phyloP scores from a whole-genome alignment of 2,113 vertebrate species.

The Lucifuga dentata region DNA sequence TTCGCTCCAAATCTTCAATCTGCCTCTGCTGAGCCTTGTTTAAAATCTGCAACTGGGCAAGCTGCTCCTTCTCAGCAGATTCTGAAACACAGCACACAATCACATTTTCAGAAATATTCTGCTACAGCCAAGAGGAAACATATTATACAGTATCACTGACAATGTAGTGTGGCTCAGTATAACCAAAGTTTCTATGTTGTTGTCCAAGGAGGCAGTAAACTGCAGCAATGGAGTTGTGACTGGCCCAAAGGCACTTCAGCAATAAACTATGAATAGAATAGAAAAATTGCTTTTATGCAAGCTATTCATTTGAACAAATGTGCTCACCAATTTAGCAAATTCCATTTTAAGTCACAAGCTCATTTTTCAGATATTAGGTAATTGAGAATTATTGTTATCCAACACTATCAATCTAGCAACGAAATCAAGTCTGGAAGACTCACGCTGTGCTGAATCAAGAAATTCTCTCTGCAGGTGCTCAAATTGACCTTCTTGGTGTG shows the following conservation, averaged over 20 bases:
- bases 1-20: conserved; percentile 88
- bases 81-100: conserved; percentile 74
- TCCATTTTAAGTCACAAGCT: not conserved
- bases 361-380: not conserved
- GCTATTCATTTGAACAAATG: not conserved
- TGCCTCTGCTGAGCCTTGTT: conserved; percentile 92
- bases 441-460: conserved; percentile 87
- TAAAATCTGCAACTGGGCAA: conserved; percentile 91
- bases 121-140: too few species aligned
- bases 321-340: too few species aligned
- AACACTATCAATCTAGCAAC: not conserved
- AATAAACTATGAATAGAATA: too few species aligned
- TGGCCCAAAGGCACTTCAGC: not conserved
- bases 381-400: not conserved
- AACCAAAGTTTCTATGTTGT: too few species aligned
- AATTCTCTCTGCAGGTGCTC: conserved; percentile 90
- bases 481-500: conserved; percentile 78
- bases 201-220: too few species aligned
- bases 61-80: conserved; percentile 87
- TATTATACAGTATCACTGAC: too few species aligned
- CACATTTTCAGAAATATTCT: too few species aligned
- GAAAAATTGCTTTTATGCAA: too few species aligned
- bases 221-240: too few species aligned
- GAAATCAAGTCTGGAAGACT: conserved; percentile 60
- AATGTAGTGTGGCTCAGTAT: too few species aligned